These are phyloP conservation scores for Drosophila ezoana DNA, from an alignment of 2,888 invertebrate species.

Conservation along the genomic window DNA sequence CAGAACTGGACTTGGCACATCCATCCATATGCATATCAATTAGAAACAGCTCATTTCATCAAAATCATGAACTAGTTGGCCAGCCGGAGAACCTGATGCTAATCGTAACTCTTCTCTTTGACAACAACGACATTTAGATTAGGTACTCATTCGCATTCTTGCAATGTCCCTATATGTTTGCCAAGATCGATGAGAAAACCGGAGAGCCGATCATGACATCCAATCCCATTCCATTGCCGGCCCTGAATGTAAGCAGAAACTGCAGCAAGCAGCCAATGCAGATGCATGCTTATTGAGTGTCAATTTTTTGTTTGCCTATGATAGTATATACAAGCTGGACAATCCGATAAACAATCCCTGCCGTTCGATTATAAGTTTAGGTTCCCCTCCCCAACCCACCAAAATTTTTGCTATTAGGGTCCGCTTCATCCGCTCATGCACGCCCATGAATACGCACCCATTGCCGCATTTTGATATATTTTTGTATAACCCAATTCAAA, in stretches of 20 bases:
- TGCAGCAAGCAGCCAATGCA: conserved; percentile 3
- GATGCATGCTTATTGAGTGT: conserved; percentile 53
- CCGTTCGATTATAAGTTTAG: too few species aligned
- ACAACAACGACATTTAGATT: conserved; percentile 86
- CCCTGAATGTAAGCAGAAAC: conserved; percentile 89
- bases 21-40: not conserved
- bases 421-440: conserved; percentile 39
- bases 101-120: conserved; percentile 38
- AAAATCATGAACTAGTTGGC: conserved; percentile 11
- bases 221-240: conserved; percentile 89
- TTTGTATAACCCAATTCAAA: conserved; percentile 23
- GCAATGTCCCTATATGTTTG: conserved; percentile 88
- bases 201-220: conserved; percentile 86
- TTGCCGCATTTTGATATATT: conserved; percentile 13
- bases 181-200: conserved; percentile 88
- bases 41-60: conserved; percentile 12
- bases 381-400: too few species aligned
- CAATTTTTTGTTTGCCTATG: conserved; percentile 1
- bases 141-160: conserved; percentile 90
- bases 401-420: conserved; percentile 5
- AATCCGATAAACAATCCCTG: too few species aligned
- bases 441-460: conserved; percentile 20
- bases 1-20: not conserved
- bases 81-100: conserved; percentile 10
- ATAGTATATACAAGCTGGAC: too few species aligned